Conservation (phyloP, 1,140 invertebrate genomes). For the Diorhabda sublineata region DNA sequence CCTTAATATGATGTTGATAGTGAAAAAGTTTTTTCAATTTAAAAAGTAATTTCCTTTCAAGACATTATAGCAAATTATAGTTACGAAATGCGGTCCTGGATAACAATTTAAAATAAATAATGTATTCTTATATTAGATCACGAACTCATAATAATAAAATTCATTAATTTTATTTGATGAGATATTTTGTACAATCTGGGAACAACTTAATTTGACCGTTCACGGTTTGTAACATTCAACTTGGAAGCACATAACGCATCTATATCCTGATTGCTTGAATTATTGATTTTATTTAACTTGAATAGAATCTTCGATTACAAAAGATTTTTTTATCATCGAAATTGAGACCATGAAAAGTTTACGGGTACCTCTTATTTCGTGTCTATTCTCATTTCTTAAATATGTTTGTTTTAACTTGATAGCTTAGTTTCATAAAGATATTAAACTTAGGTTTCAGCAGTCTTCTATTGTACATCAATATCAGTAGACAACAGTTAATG, state of each 20-base stretch:
- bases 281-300: constrained; percentile 6
- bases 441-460: too few species aligned
- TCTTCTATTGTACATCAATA: too few species aligned
- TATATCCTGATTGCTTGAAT: background rate
- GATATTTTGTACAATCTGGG: constrained; percentile 13
- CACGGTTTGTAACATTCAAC: constrained; percentile 9
- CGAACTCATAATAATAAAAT: constrained; percentile 10
- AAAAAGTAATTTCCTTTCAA: too few species aligned
- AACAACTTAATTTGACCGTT: constrained; percentile 10
- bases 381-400: background rate
- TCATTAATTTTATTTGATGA: constrained; percentile 13
- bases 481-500: too few species aligned
- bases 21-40: too few species aligned
- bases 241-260: background rate
- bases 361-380: background rate
- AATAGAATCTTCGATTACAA: background rate
- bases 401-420: background rate
- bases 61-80: too few species aligned
- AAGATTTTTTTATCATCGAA: background rate
- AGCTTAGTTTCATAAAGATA: background rate
- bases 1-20: too few species aligned
- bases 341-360: background rate
- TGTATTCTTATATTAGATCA: constrained; percentile 15
- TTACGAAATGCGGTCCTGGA: background rate
- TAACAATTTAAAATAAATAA: constrained; percentile 10